A percentile compares a stretch with the other conserved stretches of the same genome.
Conservation (phyloP, 2,113 vertebrate species). For the Odocoileus hemionus region DNA sequence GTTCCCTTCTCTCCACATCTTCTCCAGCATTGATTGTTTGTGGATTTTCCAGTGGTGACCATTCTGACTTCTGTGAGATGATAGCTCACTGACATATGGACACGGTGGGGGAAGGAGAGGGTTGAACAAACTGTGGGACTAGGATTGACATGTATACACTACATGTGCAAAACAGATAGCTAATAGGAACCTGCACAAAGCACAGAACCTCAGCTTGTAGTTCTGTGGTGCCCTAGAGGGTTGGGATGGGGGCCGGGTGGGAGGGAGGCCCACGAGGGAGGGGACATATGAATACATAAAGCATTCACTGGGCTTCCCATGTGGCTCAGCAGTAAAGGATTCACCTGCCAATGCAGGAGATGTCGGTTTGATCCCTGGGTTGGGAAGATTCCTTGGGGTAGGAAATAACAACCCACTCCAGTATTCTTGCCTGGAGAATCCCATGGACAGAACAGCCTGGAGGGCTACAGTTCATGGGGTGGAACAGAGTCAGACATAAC, state of each 20-base stretch:
- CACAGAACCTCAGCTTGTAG: not conserved
- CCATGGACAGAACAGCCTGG: not conserved
- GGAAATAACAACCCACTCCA: too few species aligned
- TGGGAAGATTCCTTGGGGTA: not conserved
- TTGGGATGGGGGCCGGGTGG: not conserved
- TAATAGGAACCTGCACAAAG: not conserved
- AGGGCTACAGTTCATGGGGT: not conserved
- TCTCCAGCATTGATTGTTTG: not conserved
- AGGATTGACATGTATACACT: not conserved
- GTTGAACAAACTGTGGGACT: not conserved
- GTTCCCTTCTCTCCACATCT: not conserved
- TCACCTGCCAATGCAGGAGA: not conserved
- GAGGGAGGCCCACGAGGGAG: not conserved
- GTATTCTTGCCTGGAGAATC: too few species aligned
- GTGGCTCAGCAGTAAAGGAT: not conserved
- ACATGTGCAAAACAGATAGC: not conserved
- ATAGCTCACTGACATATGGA: not conserved
- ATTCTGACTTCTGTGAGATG: not conserved
- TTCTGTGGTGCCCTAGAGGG: not conserved
- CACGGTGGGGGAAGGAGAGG: not conserved
- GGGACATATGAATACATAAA: fast-evolving
- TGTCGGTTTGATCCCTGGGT: fast-evolving
- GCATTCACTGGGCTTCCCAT: not conserved
- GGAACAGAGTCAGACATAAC: not conserved
- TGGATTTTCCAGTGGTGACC: not conserved